phyloP scores from a whole-genome alignment of 2,888 invertebrate genomes.

The Philereme vetulata region DNA sequence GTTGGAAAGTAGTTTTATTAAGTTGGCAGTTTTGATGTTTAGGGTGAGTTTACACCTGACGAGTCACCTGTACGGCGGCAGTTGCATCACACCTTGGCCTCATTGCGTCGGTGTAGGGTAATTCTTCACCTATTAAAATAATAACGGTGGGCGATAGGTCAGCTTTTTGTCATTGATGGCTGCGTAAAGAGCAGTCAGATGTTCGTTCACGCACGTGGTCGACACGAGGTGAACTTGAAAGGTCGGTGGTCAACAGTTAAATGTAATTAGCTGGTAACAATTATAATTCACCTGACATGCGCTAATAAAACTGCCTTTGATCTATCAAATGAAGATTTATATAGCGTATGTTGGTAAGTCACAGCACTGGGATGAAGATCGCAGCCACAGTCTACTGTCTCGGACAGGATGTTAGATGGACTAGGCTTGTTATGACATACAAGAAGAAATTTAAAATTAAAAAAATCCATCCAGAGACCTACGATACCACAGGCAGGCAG shows the following conservation, averaged over 20 bases:
- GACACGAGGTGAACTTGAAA: constrained; percentile 40
- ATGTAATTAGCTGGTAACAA: constrained; percentile 13
- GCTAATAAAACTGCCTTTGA: too few species aligned
- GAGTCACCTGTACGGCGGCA: constrained; percentile 66
- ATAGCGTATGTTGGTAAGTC: too few species aligned
- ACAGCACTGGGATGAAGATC: too few species aligned
- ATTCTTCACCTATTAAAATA: constrained; percentile 50
- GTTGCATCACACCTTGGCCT: constrained; percentile 67
- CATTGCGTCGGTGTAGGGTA: constrained; percentile 48
- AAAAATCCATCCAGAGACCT: too few species aligned
- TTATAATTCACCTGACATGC: constrained; percentile 17
- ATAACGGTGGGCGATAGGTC: constrained; percentile 63
- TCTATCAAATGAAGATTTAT: too few species aligned
- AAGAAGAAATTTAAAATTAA: too few species aligned
- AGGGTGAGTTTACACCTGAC: constrained; percentile 65
- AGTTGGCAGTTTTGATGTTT: constrained; percentile 41
- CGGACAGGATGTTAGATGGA: too few species aligned
- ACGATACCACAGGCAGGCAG: too few species aligned
- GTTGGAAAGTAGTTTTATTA: constrained; percentile 19
- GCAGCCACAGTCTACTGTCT: too few species aligned
- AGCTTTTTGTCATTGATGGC: constrained; percentile 61
- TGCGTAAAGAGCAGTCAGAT: constrained; percentile 73
- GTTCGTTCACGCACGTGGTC: constrained; percentile 55
- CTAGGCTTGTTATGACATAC: too few species aligned
- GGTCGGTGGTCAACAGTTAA: constrained; percentile 39